Percentiles rank a stretch among this genome's conserved stretches.
Conservation (phyloP, 2,888 invertebrate species). For the Phytoseiulus persimilis region DNA sequence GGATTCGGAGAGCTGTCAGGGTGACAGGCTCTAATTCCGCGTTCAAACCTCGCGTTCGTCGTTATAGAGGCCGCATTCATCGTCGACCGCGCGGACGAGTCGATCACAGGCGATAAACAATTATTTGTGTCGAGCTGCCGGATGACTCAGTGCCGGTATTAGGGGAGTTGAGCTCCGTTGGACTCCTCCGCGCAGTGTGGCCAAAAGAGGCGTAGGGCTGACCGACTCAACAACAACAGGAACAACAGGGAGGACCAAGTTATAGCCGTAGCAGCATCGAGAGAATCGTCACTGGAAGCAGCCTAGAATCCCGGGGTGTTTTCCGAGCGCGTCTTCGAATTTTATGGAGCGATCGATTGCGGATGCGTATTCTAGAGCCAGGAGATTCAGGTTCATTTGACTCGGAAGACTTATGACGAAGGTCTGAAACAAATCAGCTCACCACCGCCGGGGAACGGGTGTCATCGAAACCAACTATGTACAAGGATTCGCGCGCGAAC, state of each 20-base stretch:
- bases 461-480: too few species aligned
- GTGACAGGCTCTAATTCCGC: slow-evolving; percentile 5
- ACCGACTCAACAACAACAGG: neutral
- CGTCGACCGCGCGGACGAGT: neutral
- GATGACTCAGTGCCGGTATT: neutral
- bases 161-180: neutral
- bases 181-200: neutral
- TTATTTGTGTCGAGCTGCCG: neutral
- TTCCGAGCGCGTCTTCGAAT: too few species aligned
- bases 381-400: too few species aligned
- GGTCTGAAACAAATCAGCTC: too few species aligned
- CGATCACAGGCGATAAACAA: slow-evolving; percentile 5
- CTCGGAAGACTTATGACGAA: too few species aligned
- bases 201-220: neutral
- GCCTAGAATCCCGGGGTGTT: too few species aligned
- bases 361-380: too few species aligned
- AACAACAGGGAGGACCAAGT: neutral
- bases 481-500: neutral
- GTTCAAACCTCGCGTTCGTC: neutral
- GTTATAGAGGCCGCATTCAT: neutral
- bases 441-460: too few species aligned
- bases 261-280: neutral
- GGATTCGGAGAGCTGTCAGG: neutral
- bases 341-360: too few species aligned
- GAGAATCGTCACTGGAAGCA: too few species aligned